phyloP scores from a whole-genome alignment of 92 coral and sea anemone genomes.

The Epizoanthus rinbou region DNA sequence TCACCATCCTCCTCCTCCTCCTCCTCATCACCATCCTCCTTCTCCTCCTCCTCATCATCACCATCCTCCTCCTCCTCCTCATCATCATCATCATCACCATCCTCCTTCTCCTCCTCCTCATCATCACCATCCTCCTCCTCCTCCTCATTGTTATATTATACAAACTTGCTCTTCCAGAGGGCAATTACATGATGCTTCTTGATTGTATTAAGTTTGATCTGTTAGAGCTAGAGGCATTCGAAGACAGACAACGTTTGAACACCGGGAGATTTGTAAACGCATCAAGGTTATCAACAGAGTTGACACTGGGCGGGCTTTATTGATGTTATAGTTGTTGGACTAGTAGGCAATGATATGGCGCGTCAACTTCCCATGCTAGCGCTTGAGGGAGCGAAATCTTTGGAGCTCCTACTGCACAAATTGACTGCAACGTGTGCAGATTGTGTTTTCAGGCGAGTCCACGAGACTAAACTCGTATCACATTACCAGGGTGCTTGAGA shows the following conservation, averaged over 20 bases:
- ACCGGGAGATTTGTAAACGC: slow-evolving; percentile 17
- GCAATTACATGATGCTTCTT: not conserved
- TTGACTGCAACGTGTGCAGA: too few relatives aligned
- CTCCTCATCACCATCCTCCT: too few relatives aligned
- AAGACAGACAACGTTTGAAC: slow-evolving; percentile 11
- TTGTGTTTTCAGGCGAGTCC: too few relatives aligned
- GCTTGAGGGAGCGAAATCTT: not conserved
- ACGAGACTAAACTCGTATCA: not conserved
- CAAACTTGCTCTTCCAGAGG: not conserved
- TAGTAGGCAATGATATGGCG: not conserved
- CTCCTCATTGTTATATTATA: too few relatives aligned
- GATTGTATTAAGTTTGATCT: not conserved
- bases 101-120: too few relatives aligned
- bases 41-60: too few relatives aligned
- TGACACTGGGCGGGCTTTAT: slow-evolving; percentile 1
- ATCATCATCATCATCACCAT: too few relatives aligned
- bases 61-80: too few relatives aligned
- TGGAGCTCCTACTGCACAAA: too few relatives aligned
- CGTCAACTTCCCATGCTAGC: not conserved
- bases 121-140: too few relatives aligned
- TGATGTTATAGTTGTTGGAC: not conserved
- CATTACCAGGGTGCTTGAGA: not conserved
- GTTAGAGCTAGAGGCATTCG: not conserved
- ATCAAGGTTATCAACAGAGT: not conserved
- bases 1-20: too few relatives aligned